Base-by-base conservation (phyloP, 1,140 invertebrate species). In the Ephestia elutella region DNA sequence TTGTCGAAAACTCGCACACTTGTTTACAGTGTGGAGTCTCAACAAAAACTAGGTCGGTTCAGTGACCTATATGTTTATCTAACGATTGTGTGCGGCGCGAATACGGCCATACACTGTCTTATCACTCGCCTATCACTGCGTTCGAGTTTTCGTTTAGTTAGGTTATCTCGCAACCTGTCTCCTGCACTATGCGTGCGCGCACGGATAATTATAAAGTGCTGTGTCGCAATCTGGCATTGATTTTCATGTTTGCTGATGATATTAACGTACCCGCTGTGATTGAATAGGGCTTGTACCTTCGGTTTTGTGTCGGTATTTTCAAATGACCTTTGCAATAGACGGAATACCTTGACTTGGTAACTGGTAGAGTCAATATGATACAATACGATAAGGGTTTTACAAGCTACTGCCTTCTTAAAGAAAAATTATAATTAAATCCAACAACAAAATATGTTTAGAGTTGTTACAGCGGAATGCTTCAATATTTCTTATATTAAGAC, bases 31-130 rank as follows among this genome's bases (percentile, higher is more conserved):
- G 67, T 71, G 71, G 70, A 62, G 68, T 70, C 57, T 65, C 60
- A 44, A 57, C 62, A 68, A 66, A 75, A 87, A 85, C 78, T 87
- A 65, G 85, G 85, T 86, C 85, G 82, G 85, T 87, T 87, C 85
- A 87, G 73, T 85, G 82, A 86, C 82, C 85, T 69, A 87, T 87
- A 83, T 87, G 85, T 87, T 87, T 87, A 87, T 86, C 85, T 87
- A 87, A 79, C 73, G 77, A 87, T 84, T 87, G 79, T 78, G 80
- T 62, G 71, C 63, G 70, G 49, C 57, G 55, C 54, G 55, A 55
- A 53, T 54, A 68, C 64, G 50, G 7, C 21, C 49, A 18, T 50
- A 25, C 21, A 50, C 17, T 20, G 49, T 60, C 59, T 77, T 81
- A 85, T 87, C 80, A 71, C 20, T 25, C 19, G 7, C 19, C 21